Evolutionary conservation across 2,113 vertebrate genomes (phyloP), one percentile per base, ranked within the genome.

Genomic region (Aspidoscelis tigris): DNA sequence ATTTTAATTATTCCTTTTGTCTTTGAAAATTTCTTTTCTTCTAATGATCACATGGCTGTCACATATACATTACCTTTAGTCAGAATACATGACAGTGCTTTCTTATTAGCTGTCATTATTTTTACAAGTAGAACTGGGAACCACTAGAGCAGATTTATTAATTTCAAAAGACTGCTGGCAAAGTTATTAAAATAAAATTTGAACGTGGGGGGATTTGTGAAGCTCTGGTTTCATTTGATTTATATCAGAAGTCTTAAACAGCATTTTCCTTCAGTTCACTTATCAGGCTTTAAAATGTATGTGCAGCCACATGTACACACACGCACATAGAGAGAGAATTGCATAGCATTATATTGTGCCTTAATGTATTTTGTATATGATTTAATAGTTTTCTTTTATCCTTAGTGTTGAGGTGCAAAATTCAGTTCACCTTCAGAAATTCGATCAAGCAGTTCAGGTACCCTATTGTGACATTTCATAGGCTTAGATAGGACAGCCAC

Each of bases 1-100:
- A 4, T 92, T 94, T 92, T 95, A 94, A 96, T 95, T 92, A 93
- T 93, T 91, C 93, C 88, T 94, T 95, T 95, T 95, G 94, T 96
- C 94, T 96, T 86, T 86, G 41, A 91, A 93, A 90, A 93, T 1
- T 76, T 78, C 90, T 90, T 91, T 74, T 70, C 92, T 87, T 2
- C 87, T 84, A 89, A 79, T 58, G 90, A 94, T 94, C 94, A 91
- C 88, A 61, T 87, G 89, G 92, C 95, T 95, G 96, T 95, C 95
- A 94, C 83, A 22, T 83, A 83, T 4, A 82, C 82, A 7, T 86
- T 93, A 92, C 95, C 96, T 90, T 84, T 84, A 90, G 91, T 88
- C 77, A 50, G 90, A 66, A 41, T 74, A 81, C 89, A 24, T 89
- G 87, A 92, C 93, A 93, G 90, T 91, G 90, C 88, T 91, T 92